Percentiles rank a stretch among this genome's conserved stretches.
These are phyloP conservation scores for Lysiphlebus fabarum DNA, from an alignment of 1,140 invertebrate genomes.

Conservation along the genomic window DNA sequence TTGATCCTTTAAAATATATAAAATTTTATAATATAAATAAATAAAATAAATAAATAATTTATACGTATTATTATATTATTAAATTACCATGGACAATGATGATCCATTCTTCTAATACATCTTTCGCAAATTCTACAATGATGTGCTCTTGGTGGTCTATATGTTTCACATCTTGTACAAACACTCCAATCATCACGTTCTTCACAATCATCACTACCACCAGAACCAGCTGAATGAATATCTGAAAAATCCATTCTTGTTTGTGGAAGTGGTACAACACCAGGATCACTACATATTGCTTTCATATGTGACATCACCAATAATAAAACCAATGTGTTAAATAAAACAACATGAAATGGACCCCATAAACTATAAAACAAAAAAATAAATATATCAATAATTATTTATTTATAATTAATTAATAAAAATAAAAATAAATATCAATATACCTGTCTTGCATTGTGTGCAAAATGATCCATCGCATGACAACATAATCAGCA, in stretches of 20 bases:
- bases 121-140: conserved; percentile 87
- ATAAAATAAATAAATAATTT: conserved; percentile 28
- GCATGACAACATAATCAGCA: conserved; percentile 85
- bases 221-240: conserved; percentile 63
- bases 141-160: conserved; percentile 80
- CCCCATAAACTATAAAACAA: conserved; percentile 79
- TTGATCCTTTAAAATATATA: conserved; percentile 71
- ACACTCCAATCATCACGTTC: conserved; percentile 79
- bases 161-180: conserved; percentile 80
- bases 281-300: conserved; percentile 86
- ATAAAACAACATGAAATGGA: conserved; percentile 75
- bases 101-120: conserved; percentile 86
- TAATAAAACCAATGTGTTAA: conserved; percentile 78
- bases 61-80: conserved; percentile 16
- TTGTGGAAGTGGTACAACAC: conserved; percentile 79
- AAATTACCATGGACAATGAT: conserved; percentile 78
- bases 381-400: conserved; percentile 18
- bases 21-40: conserved; percentile 15
- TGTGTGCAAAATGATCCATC: conserved; percentile 81
- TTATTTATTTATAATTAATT: background rate
- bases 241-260: conserved; percentile 84
- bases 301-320: conserved; percentile 75
- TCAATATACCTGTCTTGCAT: conserved; percentile 73
- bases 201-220: conserved; percentile 44
- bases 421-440: conserved; percentile 25